Percentiles rank a stretch among this genome's conserved stretches.
phyloP scores from a whole-genome alignment of 2,888 invertebrate species.

The Yponomeuta evonymella region DNA sequence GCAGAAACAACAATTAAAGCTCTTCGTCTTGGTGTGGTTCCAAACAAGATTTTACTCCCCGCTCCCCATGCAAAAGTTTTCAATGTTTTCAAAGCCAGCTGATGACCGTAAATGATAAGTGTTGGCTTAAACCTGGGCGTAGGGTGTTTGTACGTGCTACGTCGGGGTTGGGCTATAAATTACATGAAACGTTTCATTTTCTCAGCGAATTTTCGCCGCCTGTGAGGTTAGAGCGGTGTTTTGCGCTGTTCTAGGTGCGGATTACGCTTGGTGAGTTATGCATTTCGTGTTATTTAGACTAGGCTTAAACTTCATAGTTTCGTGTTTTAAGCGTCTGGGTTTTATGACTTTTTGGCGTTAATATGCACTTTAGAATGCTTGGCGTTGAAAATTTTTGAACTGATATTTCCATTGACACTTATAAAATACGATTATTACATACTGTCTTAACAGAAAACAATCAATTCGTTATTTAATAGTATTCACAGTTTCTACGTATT shows the following conservation, averaged over 20 bases:
- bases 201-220: slow-evolving; percentile 56
- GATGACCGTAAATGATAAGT: slow-evolving; percentile 68
- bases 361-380: neutral
- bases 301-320: neutral
- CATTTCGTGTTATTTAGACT: neutral
- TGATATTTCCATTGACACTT: neutral
- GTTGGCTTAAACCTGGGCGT: slow-evolving; percentile 42
- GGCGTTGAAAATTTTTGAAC: neutral
- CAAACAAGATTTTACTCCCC: neutral
- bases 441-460: too few relatives aligned
- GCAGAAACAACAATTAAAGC: too few relatives aligned
- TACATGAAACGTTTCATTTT: slow-evolving; percentile 67
- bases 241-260: slow-evolving; percentile 1
- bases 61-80: slow-evolving; percentile 6
- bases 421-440: neutral
- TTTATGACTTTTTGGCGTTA: neutral
- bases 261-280: neutral
- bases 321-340: neutral
- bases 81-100: slow-evolving; percentile 21
- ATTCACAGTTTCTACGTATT: too few relatives aligned
- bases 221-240: neutral
- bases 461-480: too few relatives aligned
- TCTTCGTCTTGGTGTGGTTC: neutral
- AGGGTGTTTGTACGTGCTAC: slow-evolving; percentile 11
- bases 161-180: slow-evolving; percentile 44